Percentiles rank a stretch among this genome's conserved stretches.
These are phyloP conservation scores for Amphiprion ocellaris DNA, from an alignment of 2,113 vertebrate species.

Conservation along the genomic window DNA sequence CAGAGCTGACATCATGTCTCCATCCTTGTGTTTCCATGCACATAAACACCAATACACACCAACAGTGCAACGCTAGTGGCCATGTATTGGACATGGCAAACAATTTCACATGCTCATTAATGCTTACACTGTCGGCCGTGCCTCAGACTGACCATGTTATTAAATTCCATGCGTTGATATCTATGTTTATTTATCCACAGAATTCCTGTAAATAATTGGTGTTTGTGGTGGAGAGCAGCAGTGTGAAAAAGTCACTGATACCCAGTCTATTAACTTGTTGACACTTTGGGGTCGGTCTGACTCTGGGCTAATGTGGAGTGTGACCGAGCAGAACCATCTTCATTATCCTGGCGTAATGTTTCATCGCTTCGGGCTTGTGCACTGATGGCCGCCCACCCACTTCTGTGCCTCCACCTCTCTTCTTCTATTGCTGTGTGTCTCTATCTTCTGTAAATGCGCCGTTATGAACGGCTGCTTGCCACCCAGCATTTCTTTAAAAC, in stretches of 20 bases:
- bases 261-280: slow-evolving; percentile 88
- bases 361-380: slow-evolving; percentile 82
- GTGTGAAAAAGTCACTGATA: slow-evolving; percentile 82
- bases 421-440: slow-evolving; percentile 54
- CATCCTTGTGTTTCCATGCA: slow-evolving; percentile 1
- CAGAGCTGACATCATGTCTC: slow-evolving; percentile 18
- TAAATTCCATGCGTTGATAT: slow-evolving; percentile 56
- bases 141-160: slow-evolving; percentile 43
- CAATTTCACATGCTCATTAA: slow-evolving; percentile 30
- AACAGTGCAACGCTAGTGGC: neutral
- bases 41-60: slow-evolving; percentile 17
- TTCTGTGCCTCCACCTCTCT: slow-evolving; percentile 46
- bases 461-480: slow-evolving; percentile 22
- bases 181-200: slow-evolving; percentile 74
- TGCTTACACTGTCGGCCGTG: slow-evolving; percentile 13
- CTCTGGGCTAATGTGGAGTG: slow-evolving; percentile 85
- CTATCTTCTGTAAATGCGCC: slow-evolving; percentile 55
- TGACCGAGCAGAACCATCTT: slow-evolving; percentile 89
- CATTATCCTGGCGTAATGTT: slow-evolving; percentile 86
- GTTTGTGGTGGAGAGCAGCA: slow-evolving; percentile 67
- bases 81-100: slow-evolving; percentile 20
- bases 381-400: slow-evolving; percentile 68
- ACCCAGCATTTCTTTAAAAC: slow-evolving; percentile 30
- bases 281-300: slow-evolving; percentile 88
- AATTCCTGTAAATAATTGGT: slow-evolving; percentile 78